A percentile compares a stretch with the other conserved stretches of the same genome.
phyloP scores from a whole-genome alignment of 2,113 vertebrate genomes.

The Phyllostomus discolor region DNA sequence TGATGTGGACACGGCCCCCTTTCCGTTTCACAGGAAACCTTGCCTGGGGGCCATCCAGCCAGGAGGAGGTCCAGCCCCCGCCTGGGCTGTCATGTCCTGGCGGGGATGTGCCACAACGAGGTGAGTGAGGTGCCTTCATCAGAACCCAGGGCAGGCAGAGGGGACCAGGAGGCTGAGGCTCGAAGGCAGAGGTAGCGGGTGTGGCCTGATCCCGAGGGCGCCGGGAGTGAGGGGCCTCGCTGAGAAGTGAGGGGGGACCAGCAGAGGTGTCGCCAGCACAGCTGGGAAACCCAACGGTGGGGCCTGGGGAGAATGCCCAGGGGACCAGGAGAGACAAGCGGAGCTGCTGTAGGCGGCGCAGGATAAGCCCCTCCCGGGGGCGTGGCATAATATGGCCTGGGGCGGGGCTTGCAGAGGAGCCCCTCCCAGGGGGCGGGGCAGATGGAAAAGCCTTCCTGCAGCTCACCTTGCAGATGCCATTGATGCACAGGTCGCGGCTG shows the following conservation, averaged over 20 bases:
- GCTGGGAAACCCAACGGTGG: too few species aligned
- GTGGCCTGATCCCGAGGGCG: neutral
- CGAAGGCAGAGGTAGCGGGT: too few species aligned
- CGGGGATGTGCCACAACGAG: rapidly evolving
- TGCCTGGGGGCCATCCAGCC: neutral
- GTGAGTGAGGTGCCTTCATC: rapidly evolving
- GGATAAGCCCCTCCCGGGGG: neutral
- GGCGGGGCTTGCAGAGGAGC: too few species aligned
- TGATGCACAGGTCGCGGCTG: slow-evolving; percentile 91
- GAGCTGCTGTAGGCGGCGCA: neutral
- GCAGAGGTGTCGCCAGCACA: neutral
- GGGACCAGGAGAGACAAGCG: neutral
- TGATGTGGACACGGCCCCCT: neutral
- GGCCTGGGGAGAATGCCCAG: neutral
- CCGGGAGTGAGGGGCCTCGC: too few species aligned
- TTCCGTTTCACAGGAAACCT: neutral
- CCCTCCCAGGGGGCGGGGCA: neutral
- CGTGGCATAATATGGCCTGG: neutral
- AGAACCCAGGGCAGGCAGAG: rapidly evolving
- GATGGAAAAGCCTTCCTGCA: neutral
- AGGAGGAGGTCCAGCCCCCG: rapidly evolving
- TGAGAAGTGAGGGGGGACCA: too few species aligned
- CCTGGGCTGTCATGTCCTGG: neutral
- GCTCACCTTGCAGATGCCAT: slow-evolving; percentile 95
- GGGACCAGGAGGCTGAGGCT: rapidly evolving